Conservation (phyloP, 2,113 vertebrate species). For the Dendropsophus ebraccatus region DNA sequence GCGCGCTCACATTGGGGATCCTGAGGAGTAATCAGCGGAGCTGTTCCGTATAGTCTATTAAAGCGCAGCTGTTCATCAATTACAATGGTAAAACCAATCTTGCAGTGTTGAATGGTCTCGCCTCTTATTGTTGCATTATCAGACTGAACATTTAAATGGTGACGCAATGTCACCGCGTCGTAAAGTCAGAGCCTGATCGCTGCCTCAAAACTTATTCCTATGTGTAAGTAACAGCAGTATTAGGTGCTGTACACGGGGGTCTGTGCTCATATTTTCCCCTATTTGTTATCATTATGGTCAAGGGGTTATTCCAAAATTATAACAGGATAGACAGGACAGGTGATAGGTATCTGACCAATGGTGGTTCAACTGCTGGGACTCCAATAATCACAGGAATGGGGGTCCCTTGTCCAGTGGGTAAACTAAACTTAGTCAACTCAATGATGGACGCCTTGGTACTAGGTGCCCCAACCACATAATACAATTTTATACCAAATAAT, state of each 20-base stretch:
- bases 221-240: neutral
- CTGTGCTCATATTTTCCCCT: neutral
- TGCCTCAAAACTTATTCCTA: neutral
- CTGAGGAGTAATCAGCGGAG: slow-evolving; percentile 73
- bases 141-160: slow-evolving; percentile 63
- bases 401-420: too few relatives aligned
- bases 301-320: too few relatives aligned
- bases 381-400: too few relatives aligned
- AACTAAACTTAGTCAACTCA: too few relatives aligned
- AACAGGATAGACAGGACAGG: too few relatives aligned
- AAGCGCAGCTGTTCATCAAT: slow-evolving; percentile 73
- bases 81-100: slow-evolving; percentile 69
- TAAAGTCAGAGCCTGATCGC: neutral
- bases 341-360: too few relatives aligned
- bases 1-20: slow-evolving; percentile 70
- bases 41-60: slow-evolving; percentile 69
- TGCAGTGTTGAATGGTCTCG: slow-evolving; percentile 66
- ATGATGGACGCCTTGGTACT: too few relatives aligned
- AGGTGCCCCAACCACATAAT: too few relatives aligned
- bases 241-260: too few relatives aligned
- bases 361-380: too few relatives aligned
- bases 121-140: slow-evolving; percentile 62
- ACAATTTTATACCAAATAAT: too few relatives aligned
- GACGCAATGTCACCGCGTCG: neutral
- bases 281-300: neutral